Conservation (phyloP, 2,888 invertebrate genomes). For the Rhagium mordax region DNA sequence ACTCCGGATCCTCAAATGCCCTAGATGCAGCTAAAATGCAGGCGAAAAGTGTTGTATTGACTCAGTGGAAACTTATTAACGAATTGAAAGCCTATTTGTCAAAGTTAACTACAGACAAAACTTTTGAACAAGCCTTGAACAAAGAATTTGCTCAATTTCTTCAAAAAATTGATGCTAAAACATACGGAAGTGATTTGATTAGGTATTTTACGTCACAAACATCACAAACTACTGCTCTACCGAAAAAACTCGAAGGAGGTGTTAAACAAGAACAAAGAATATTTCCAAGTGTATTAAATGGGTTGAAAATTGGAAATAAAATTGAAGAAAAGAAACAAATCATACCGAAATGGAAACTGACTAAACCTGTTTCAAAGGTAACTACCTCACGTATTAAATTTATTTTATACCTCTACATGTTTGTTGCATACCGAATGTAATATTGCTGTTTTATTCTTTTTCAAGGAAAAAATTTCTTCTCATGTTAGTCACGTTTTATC, state of each 20-base stretch:
- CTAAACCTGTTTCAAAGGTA: constrained; percentile 52
- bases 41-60: constrained; percentile 62
- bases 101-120: constrained; percentile 69
- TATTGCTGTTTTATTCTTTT: constrained; percentile 18
- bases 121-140: constrained; percentile 68
- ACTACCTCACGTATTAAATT: constrained; percentile 7
- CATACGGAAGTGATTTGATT: constrained; percentile 63
- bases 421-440: neutral
- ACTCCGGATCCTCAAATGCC: constrained; percentile 55
- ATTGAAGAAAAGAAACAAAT: constrained; percentile 59
- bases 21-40: constrained; percentile 63
- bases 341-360: constrained; percentile 71
- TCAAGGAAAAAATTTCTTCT: constrained; percentile 66
- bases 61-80: constrained; percentile 70
- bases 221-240: constrained; percentile 40
- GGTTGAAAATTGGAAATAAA: constrained; percentile 64
- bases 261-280: constrained; percentile 42
- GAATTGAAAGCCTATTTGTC: constrained; percentile 70
- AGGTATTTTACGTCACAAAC: constrained; percentile 60
- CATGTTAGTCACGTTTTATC: constrained; percentile 79
- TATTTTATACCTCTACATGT: neutral
- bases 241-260: constrained; percentile 22
- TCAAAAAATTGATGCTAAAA: constrained; percentile 70
- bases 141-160: constrained; percentile 72
- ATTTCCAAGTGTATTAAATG: constrained; percentile 68